Percentiles rank a stretch among this genome's conserved stretches.
These are phyloP conservation scores for Acanthosepion esculentum DNA, from an alignment of 2,888 invertebrate genomes.

Conservation along the genomic window DNA sequence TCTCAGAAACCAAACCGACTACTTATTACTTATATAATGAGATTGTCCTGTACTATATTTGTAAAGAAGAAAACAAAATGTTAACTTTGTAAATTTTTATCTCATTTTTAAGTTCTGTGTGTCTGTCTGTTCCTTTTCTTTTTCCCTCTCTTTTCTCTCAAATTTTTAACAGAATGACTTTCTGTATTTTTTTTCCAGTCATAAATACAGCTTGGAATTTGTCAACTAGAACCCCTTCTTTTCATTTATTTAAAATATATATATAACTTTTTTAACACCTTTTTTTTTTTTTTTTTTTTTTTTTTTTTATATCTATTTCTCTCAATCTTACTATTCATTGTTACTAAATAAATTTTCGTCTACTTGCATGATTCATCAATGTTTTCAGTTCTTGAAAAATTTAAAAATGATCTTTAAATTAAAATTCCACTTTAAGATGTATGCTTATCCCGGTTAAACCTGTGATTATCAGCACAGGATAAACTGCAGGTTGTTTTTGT, in stretches of 20 bases:
- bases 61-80: background rate
- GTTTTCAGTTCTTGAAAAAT: background rate
- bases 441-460: background rate
- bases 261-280: too few relatives aligned
- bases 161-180: background rate
- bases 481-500: background rate
- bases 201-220: too few relatives aligned
- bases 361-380: background rate
- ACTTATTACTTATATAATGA: background rate
- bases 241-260: too few relatives aligned
- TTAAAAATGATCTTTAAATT: background rate
- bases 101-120: background rate
- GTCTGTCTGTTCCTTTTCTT: too few relatives aligned
- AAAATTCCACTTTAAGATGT: background rate
- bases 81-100: background rate
- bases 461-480: background rate
- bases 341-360: background rate
- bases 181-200: background rate
- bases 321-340: background rate
- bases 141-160: background rate
- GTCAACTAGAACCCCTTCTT: too few relatives aligned
- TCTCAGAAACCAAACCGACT: background rate
- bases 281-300: too few relatives aligned
- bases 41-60: background rate
- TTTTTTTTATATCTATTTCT: background rate